Conservation (phyloP, 2,888 invertebrate species). For the Phania funesta region DNA sequence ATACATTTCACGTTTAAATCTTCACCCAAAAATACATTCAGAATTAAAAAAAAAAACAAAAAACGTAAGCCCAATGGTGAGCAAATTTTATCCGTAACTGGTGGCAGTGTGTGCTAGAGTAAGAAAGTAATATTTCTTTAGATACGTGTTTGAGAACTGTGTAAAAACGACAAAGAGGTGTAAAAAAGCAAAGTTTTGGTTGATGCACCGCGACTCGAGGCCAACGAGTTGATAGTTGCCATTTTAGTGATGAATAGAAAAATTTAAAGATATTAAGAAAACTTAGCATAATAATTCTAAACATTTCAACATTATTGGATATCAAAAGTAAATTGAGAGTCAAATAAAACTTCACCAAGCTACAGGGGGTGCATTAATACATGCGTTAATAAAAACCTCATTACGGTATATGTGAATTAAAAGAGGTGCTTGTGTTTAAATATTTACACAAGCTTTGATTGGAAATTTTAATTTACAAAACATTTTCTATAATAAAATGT, state of each 20-base stretch:
- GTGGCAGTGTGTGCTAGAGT: constrained; percentile 40
- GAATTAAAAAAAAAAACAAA: constrained; percentile 63
- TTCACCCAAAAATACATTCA: constrained; percentile 17
- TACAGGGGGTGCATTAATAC: constrained; percentile 57
- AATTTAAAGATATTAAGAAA: background rate
- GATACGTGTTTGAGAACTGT: constrained; percentile 53
- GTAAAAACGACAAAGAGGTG: constrained; percentile 64
- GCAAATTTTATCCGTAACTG: constrained; percentile 49
- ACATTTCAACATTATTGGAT: background rate
- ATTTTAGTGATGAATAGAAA: constrained; percentile 41
- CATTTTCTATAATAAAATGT: constrained; percentile 48
- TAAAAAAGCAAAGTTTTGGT: constrained; percentile 59
- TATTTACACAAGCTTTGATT: constrained; percentile 44
- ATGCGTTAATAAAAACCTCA: constrained; percentile 46
- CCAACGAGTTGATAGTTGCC: constrained; percentile 63
- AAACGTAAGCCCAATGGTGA: constrained; percentile 64
- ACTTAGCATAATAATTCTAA: background rate
- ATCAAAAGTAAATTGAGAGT: background rate
- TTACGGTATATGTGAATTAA: constrained; percentile 61
- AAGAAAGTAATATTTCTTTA: constrained; percentile 36
- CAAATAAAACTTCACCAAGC: constrained; percentile 8
- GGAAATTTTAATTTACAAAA: constrained; percentile 23
- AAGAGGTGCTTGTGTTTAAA: constrained; percentile 53
- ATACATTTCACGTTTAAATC: background rate
- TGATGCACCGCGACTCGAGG: constrained; percentile 66